Base-by-base conservation (phyloP, 2,113 vertebrate genomes). In the Trochalopteron elliotii region DNA sequence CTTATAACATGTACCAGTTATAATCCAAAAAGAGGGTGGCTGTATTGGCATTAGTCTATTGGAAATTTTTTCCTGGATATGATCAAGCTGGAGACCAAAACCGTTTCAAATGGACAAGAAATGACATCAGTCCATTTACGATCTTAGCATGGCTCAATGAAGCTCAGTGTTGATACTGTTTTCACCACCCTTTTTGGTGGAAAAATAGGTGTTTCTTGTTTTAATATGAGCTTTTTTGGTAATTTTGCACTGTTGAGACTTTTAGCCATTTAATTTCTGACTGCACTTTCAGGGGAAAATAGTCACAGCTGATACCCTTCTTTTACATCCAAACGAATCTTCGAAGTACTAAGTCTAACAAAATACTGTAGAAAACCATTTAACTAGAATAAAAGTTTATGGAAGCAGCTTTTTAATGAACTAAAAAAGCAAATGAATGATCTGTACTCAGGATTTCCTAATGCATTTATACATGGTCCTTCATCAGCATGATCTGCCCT, bases 1-100 rank as follows among this genome's bases (percentile, higher is more conserved):
- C 87, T 96, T 96, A 83, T 94, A 93, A 86, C 40, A 15, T 87
- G 88, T 91, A 87, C 63, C 69, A 91, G 1, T 97, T 90, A 88
- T 11, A 82, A 95, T 75, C 91, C 64, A 17, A 67, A 94, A 96
- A 94, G 94, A 89, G 89, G 65, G 77, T 87, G 77, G 71, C 71
- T 91, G 47, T 92, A 44, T 61, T 91, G 71, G 57, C 75, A 49
- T 95, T 87, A 19, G 24, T 63, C 23, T 71, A 3, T 59, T 85
- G 68, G 78, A 95, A 90, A 52, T 72, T 71, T 96, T 60, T 75
- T 88, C 86, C 50, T 88, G 63, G 81, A 55, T 81, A 42, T 60
- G 55, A 67, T 71, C 47, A 23, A 78, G 40, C 76, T 23, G 65
- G 85, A 90, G 92, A 79, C 70, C 49, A 92, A 93, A 86, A 78